Evolutionary conservation across 2,797 vertebrate genomes (phyloP).

Genomic region (Lophotriccus pileatus): DNA sequence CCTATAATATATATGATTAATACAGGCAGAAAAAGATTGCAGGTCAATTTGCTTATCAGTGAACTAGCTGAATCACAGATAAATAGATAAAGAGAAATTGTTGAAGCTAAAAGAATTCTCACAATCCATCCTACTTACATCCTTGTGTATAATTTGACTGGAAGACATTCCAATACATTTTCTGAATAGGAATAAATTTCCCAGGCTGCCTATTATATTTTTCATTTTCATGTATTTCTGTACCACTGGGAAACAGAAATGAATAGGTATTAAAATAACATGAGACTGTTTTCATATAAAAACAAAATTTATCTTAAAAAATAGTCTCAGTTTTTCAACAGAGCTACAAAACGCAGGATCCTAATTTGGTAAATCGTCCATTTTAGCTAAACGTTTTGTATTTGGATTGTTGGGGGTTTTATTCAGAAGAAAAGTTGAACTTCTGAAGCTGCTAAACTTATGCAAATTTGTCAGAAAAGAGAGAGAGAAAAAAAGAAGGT

Average conservation of each 20-base stretch:
- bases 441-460: background rate
- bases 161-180: background rate
- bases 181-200: background rate
- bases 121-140: background rate
- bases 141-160: background rate
- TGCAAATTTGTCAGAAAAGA: background rate
- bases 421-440: background rate
- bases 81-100: background rate
- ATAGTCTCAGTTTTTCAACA: background rate
- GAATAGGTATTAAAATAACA: background rate
- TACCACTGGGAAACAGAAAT: background rate
- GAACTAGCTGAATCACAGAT: background rate
- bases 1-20: background rate
- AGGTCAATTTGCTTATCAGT: background rate
- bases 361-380: background rate
- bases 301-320: background rate
- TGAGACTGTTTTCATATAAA: background rate
- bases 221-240: conserved; percentile 13
- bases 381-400: rapidly evolving
- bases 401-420: rapidly evolving
- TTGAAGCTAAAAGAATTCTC: background rate
- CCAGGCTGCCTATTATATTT: background rate
- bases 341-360: background rate
- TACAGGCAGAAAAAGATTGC: background rate
- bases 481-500: rapidly evolving